Evolutionary conservation across 2,797 vertebrate species (phyloP).

Genomic region (Chaetodon trifasciatus): DNA sequence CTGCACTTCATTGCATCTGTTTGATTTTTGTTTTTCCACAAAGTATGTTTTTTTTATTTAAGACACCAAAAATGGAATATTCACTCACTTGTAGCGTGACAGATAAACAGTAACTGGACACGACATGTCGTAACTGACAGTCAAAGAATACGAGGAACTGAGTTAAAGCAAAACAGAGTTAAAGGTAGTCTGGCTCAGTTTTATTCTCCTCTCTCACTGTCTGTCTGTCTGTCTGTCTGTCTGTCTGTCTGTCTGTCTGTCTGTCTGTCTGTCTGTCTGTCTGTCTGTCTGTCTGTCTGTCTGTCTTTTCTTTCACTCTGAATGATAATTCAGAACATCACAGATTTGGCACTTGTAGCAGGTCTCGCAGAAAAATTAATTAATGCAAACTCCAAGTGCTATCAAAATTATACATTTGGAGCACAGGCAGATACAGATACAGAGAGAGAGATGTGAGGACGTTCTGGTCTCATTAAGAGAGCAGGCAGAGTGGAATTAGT

Average conservation of each 20-base stretch:
- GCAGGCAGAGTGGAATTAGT: constrained; percentile 99
- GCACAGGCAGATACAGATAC: constrained; percentile 81
- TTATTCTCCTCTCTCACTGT: constrained; percentile 23
- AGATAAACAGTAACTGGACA: not conserved
- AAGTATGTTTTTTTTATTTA: constrained; percentile 3
- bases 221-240: not conserved
- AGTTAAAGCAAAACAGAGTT: constrained; percentile 10
- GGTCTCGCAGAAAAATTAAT: constrained; percentile 96
- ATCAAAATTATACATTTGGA: constrained; percentile 99
- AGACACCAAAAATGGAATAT: not conserved
- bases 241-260: not conserved
- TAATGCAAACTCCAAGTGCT: constrained; percentile 98
- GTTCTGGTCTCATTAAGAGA: constrained; percentile 99
- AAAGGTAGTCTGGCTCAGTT: constrained; percentile 44
- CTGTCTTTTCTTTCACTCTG: constrained; percentile 63
- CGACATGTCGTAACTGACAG: not conserved
- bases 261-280: constrained; percentile 20
- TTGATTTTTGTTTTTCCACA: not conserved
- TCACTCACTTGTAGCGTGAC: not conserved
- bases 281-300: constrained; percentile 8
- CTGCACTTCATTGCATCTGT: not conserved
- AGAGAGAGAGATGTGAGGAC: constrained; percentile 92
- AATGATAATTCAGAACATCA: constrained; percentile 92
- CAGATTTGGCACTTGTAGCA: constrained; percentile 95
- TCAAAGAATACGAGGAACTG: constrained; percentile 5